Base-by-base conservation (phyloP, 1,140 invertebrate genomes). In the Papilio polytes region DNA sequence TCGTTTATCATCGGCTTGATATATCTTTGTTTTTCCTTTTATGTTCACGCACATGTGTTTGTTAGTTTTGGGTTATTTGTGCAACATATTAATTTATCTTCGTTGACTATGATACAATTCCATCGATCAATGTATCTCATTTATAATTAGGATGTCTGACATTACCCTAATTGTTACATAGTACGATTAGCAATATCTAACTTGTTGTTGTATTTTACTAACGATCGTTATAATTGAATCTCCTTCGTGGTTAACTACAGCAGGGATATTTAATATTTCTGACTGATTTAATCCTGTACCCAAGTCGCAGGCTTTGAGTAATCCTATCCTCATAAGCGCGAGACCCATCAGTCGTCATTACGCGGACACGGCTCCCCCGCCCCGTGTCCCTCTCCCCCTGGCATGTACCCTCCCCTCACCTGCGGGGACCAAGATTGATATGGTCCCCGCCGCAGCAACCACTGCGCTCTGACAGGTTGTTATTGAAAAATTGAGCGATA, bases 401-500 rank as follows among this genome's bases (percentile, higher is more conserved):
- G 66, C 78, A 66, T 82, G 82, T 83, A 46, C 41, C 70, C 59
- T 84, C 83, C 82, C 83, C 44, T 81, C 89, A 94, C 92, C 91
- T 93, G 90, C 79, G 87, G 87, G 86, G 85, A 87, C 87, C 83
- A 92, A 93, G 92, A 94, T 93, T 92, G 93, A 94, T 94, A 92
- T 84, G 86, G 80, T 85, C 85, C 83, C 81, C 80, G 85, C 86
- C 86, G 84, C 81, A 85, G 81, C 82, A 36, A 66, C 56, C 77
- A 86, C 87, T 85, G 85, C 81, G 86, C 83, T 82, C 88, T 92
- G 92, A 93, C 92, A 90, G 91, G 83, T 90, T 91, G 87, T 94
- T 93, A 94, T 94, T 92, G 91, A 92, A 94, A 94, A 93, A 94
- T 92, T 93, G 91, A 92, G 86, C 86, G 91, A 92, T 92, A 94